A percentile compares a stretch with the other conserved stretches of the same genome.
Evolutionary conservation across 2,113 vertebrate genomes (phyloP).

Genomic region (Atrichornis clamosus): DNA sequence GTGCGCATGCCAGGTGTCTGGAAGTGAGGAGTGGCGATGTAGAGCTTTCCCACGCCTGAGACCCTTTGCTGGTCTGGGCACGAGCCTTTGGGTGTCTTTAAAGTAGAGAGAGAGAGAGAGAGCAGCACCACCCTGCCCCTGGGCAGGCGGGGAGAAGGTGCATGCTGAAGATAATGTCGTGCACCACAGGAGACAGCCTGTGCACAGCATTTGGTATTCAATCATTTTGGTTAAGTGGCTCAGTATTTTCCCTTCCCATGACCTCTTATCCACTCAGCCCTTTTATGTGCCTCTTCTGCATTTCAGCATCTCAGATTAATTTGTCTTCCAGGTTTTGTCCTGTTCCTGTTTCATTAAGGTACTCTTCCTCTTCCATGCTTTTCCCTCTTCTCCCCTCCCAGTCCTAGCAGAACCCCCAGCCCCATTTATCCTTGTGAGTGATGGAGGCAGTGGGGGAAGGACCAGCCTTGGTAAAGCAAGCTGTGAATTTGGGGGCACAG

Average conservation of each 20-base stretch:
- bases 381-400: rapidly evolving
- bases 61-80: constrained; percentile 39
- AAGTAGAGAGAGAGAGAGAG: not conserved
- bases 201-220: constrained; percentile 15
- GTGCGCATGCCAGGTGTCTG: not conserved
- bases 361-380: not conserved
- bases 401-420: not conserved
- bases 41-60: constrained; percentile 30
- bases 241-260: constrained; percentile 18
- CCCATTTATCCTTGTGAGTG: not conserved
- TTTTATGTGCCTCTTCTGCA: not conserved
- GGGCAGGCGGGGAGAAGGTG: not conserved
- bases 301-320: not conserved
- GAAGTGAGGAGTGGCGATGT: not conserved
- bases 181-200: not conserved
- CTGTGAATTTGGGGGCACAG: not conserved
- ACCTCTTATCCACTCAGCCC: constrained; percentile 11
- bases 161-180: not conserved
- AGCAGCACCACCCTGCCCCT: constrained; percentile 34
- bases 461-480: not conserved
- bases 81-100: not conserved
- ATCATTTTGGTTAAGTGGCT: not conserved
- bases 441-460: not conserved
- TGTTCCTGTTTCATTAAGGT: not conserved
- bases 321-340: constrained; percentile 25